Base-by-base conservation (phyloP, 1,140 invertebrate genomes). In the Contarinia nasturtii region DNA sequence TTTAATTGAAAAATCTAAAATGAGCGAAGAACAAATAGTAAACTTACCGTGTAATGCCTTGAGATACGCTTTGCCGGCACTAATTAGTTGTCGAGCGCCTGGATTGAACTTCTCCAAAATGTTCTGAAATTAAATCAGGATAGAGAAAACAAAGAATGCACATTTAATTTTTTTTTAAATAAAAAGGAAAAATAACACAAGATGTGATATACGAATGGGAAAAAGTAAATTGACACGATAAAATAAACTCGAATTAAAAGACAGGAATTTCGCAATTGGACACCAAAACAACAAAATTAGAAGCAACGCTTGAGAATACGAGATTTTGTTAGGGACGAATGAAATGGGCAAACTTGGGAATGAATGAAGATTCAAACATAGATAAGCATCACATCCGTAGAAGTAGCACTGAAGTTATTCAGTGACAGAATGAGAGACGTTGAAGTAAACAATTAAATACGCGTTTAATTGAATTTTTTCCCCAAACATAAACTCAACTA, bases 61-160 rank as follows among this genome's bases (percentile, higher is more conserved):
- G 47, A 91, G 70, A 66, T 91, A 91, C 18, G 86, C 83, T 67
- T 91, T 92, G 46, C 87, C 87, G 50, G 87, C 85, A 51, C 85
- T 86, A 63, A 92, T 90, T 72, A 92, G 77, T 68, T 90, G 86
- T 55, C 86, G 72, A 7, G 87, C 86, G 53, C 85, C 83, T 33
- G 87, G 88, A 70, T 91, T 91, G 70, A 91, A 92, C 68, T 90
- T 89, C 61, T 91, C 87, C 74, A 91, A 69, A 65, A 92, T 90
- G 65, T 90, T 91, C 87, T 92, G 80, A 53, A 82, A 82, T 55
- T 65, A 71, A 27, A 27, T 27, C 27, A 27, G 27, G 27, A 27
- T 27, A 10, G n/a, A n/a, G n/a, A n/a, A n/a, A 54, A 58, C 12
- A 37, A 22, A 38, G 33, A 15, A 34, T 19, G 7, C 27, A 10